Base-by-base conservation (phyloP, 2,888 invertebrate genomes). In the Apamea anceps region DNA sequence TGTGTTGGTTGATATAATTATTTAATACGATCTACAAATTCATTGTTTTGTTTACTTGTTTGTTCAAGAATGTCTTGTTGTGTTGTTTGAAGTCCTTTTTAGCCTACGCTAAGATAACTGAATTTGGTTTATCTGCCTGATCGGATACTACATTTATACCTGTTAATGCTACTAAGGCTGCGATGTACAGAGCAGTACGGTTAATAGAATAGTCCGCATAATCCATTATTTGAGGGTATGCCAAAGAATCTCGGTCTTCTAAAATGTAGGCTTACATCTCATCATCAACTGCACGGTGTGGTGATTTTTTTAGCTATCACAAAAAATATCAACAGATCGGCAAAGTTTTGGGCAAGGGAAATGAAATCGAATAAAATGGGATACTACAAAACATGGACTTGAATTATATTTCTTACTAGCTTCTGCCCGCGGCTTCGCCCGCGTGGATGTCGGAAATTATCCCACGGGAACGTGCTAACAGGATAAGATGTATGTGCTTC, bases 11-110 rank as follows among this genome's bases (percentile, higher is more conserved):
- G 25, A 21, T 79, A 70, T 66, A 74, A 76, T 80, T 80, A 42
- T 72, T 72, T 62, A 72, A 63, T 78, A 72, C 51, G 66, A 80
- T 63, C 73, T 75, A 75, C 62, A 54, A 80, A 82, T 78, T 73
- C 68, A 77, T 75, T 77, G 77, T 67, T 72, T 75, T 79, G 72
- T 80, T 84, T 65, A 51, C 8, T 63, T 28, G 15, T 54, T 75
- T 73, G 57, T 51, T 62, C 6, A 51, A 6, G 13, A 72, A 71
- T 63, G 25, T 70, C 8, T 80, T 62, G 32, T 21, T 32, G n/a
- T 42, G 12, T 13, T 51, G 25, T 60, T 54, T 57, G 25, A 32
- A 75, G 13, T 54, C 18, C 2, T 28, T 51, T 10, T 37, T 37
- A 18, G 42, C 32, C 32, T 32, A 32, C 2, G 32, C 32, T 32